Evolutionary conservation across 64 coral and sea anemone genomes (phyloP).

Genomic region (Anthopleura sola): DNA sequence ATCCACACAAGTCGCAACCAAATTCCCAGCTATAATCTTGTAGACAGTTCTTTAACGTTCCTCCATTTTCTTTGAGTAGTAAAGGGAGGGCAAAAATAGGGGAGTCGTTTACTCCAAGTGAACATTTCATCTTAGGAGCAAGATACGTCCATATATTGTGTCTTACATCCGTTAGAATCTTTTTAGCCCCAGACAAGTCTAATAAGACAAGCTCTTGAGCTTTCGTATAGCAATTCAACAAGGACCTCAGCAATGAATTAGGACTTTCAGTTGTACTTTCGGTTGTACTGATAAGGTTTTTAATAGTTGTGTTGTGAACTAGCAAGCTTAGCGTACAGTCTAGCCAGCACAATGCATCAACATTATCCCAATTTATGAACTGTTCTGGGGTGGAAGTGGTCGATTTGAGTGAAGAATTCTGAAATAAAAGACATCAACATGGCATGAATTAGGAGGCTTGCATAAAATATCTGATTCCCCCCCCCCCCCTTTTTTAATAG

Average conservation of each 20-base stretch:
- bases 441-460: background rate
- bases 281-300: background rate
- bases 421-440: background rate
- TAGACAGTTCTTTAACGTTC: slow-evolving; percentile 26
- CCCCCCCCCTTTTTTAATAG: too few relatives aligned
- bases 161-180: slow-evolving; percentile 34
- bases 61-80: slow-evolving; percentile 50
- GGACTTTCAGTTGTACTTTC: background rate
- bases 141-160: slow-evolving; percentile 62
- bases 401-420: background rate
- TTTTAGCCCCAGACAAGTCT: slow-evolving; percentile 20
- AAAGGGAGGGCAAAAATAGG: slow-evolving; percentile 59
- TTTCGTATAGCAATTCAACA: slow-evolving; percentile 28
- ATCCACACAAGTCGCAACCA: slow-evolving; percentile 68
- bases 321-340: slow-evolving; percentile 61
- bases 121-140: slow-evolving; percentile 77
- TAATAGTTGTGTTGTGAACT: slow-evolving; percentile 63
- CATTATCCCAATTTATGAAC: slow-evolving; percentile 75
- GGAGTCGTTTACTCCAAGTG: slow-evolving; percentile 80
- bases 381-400: background rate
- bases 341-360: slow-evolving; percentile 74
- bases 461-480: too few relatives aligned
- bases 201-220: slow-evolving; percentile 47
- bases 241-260: slow-evolving; percentile 36
- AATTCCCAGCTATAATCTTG: slow-evolving; percentile 85